Base-by-base conservation (phyloP, 2,113 vertebrate genomes). In the Podarcis cretensis region DNA sequence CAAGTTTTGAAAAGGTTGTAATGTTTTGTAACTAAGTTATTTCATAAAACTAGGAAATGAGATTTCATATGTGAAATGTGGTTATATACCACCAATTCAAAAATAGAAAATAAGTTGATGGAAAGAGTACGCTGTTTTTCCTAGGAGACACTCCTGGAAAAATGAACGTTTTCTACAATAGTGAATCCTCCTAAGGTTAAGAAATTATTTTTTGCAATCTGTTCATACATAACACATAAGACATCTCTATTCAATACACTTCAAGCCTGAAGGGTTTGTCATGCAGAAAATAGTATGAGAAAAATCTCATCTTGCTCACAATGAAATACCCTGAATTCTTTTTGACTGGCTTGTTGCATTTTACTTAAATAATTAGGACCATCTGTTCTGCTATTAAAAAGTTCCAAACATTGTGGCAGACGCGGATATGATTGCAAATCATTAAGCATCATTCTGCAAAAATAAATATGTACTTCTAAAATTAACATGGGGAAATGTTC, bases 341-440 rank as follows among this genome's bases (percentile, higher is more conserved):
- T 94, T 83, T 81, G 59, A 94, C 93, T 57, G 32, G 74, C 84
- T 89, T 91, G n/a, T 73, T 95, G 82, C 30, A 85, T 93, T 91
- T 93, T 90, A 92, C 54, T 92, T 93, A 89, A 90, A 89, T 93
- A 94, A 93, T 91, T 92, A 94, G 87, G 35, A 75, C 89, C 91
- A 81, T 93, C 90, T 95, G 37, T 87, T 94, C 76, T 93, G n/a
- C 75, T 94, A 16, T 90, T 95, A 87, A 27, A 30, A 87, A 68
- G 40, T 90, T 91, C 86, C 91, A 86, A 93, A 88, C 40, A 84
- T 57, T 78, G 83, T 91, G 77, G n/a, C 78, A 87, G 89, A 90
- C 59, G 89, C 30, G 63, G 4, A 90, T 91, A 40, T 0, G 40
- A 86, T 37, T 91, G 68, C 86, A 96, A 94, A 95, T 83, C 65